These are phyloP conservation scores for Barnardius zonarius DNA, from an alignment of 2,113 vertebrate genomes.

Conservation along the genomic window DNA sequence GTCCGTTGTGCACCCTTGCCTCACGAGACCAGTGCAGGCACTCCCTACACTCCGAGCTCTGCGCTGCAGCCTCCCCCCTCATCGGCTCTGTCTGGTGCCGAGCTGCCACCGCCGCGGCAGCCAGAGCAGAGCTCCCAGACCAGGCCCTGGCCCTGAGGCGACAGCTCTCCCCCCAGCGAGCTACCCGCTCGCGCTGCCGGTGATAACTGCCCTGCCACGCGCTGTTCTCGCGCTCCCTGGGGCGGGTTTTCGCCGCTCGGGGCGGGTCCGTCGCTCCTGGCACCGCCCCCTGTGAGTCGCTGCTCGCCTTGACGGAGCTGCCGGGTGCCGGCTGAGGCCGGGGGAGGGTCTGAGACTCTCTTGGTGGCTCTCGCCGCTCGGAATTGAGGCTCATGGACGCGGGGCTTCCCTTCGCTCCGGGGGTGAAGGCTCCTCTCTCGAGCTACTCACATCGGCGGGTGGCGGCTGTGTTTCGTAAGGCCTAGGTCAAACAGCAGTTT, in stretches of 20 bases:
- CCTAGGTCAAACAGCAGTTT: background rate
- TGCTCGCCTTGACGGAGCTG: background rate
- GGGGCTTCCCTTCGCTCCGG: background rate
- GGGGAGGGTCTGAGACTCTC: fast-evolving
- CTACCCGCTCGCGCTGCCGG: too few species aligned
- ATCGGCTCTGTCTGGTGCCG: background rate
- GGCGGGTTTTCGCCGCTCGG: background rate
- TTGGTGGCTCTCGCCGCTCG: background rate
- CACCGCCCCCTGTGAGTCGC: background rate
- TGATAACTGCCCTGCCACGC: background rate
- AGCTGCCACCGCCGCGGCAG: too few species aligned
- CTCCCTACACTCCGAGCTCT: background rate
- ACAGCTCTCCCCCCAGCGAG: too few species aligned
- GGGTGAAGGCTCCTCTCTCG: background rate
- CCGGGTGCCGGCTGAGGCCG: background rate
- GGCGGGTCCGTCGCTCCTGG: background rate
- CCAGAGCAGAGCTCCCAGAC: background rate
- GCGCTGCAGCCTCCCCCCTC: background rate
- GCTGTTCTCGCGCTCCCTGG: background rate
- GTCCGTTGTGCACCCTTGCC: background rate
- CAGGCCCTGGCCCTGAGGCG: background rate
- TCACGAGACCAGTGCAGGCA: background rate
- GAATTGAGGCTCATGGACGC: background rate
- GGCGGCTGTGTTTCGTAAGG: background rate
- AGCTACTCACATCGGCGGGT: background rate